Conservation (phyloP, 2,888 invertebrate genomes). For the Biston stratarius region DNA sequence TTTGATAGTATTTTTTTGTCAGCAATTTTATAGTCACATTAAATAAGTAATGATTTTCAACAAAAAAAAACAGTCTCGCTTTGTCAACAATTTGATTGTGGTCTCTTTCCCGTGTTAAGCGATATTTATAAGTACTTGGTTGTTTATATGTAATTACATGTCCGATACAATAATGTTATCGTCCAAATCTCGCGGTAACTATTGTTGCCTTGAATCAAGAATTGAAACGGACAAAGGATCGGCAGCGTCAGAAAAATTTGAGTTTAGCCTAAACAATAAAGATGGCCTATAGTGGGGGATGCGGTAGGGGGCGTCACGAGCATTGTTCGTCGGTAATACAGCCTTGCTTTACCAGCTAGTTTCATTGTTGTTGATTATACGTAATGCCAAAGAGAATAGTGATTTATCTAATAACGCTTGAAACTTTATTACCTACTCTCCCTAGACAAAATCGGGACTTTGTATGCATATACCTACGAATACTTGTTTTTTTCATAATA, state of each 20-base stretch:
- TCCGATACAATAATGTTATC: constrained; percentile 45
- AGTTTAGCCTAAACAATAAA: constrained; percentile 54
- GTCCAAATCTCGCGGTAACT: constrained; percentile 33
- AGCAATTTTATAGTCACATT: too few species aligned
- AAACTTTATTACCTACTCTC: constrained; percentile 18
- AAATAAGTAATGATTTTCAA: too few species aligned
- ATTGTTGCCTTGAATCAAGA: constrained; percentile 55
- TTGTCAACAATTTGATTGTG: not conserved
- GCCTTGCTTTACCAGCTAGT: constrained; percentile 30
- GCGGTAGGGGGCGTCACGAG: constrained; percentile 46
- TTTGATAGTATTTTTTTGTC: too few species aligned
- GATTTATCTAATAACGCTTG: constrained; percentile 26
- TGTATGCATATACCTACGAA: too few species aligned
- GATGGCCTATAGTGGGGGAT: constrained; percentile 53
- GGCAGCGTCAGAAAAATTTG: constrained; percentile 53
- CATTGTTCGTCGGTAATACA: constrained; percentile 50
- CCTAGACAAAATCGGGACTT: constrained; percentile 4
- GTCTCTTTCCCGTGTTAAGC: not conserved
- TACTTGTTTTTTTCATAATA: not conserved
- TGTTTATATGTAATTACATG: constrained; percentile 29
- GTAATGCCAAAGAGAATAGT: constrained; percentile 23
- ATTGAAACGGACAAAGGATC: constrained; percentile 63
- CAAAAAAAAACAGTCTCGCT: too few species aligned
- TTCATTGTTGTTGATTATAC: constrained; percentile 33
- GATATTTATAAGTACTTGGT: not conserved